These are phyloP conservation scores for Tursiops truncatus DNA, from an alignment of 2,113 vertebrate species.

Conservation along the genomic window DNA sequence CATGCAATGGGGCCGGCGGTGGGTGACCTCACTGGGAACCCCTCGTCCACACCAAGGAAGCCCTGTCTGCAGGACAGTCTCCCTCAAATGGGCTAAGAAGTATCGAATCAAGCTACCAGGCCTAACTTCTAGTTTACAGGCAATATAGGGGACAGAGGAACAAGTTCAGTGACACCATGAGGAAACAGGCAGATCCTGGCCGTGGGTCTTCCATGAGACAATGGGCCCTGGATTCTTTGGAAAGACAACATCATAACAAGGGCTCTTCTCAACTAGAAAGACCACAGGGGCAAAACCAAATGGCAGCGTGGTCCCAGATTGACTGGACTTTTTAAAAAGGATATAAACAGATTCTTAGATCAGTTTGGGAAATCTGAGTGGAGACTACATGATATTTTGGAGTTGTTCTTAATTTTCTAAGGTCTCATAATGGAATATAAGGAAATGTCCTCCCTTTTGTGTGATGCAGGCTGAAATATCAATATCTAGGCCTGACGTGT, in stretches of 20 bases:
- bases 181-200: not conserved
- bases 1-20: not conserved
- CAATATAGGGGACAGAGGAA: not conserved
- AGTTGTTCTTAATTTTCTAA: not conserved
- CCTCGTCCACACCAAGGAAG: not conserved
- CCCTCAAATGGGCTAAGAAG: not conserved
- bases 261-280: not conserved
- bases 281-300: not conserved
- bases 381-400: not conserved
- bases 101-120: not conserved
- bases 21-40: not conserved
- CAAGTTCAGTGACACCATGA: not conserved
- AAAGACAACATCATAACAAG: not conserved
- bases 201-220: not conserved
- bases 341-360: not conserved
- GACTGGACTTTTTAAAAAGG: not conserved
- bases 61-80: no score
- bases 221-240: not conserved
- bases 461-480: not conserved
- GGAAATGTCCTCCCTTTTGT: not conserved
- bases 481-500: not conserved
- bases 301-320: not conserved
- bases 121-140: not conserved
- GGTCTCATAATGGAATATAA: not conserved
- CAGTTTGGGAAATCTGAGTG: not conserved